Conservation (phyloP, 2,888 invertebrate genomes). For the Parnassius apollo region DNA sequence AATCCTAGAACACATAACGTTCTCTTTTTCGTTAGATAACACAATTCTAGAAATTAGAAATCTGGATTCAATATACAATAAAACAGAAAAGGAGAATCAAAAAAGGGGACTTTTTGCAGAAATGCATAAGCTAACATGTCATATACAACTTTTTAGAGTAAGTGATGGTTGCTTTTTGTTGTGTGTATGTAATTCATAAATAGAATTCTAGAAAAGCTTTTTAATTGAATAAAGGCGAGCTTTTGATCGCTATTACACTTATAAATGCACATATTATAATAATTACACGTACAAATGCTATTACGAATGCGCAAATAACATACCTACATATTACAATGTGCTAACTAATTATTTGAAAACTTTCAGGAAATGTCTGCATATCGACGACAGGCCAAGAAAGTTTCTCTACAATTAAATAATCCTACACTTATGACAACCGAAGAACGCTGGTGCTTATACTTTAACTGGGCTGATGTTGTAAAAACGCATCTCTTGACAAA, state of each 20-base stretch:
- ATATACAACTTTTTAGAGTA: slow-evolving; percentile 48
- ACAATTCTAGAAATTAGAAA: slow-evolving; percentile 14
- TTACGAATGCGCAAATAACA: too few species aligned
- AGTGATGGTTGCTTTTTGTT: slow-evolving; percentile 2
- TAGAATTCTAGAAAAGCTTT: too few species aligned
- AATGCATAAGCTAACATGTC: slow-evolving; percentile 29
- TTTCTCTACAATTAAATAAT: slow-evolving; percentile 33
- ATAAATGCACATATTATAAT: too few species aligned
- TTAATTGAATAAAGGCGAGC: too few species aligned
- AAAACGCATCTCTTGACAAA: slow-evolving; percentile 35
- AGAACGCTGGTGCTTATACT: slow-evolving; percentile 62
- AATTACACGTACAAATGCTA: neutral
- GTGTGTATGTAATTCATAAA: too few species aligned
- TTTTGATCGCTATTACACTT: too few species aligned
- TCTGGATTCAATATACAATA: slow-evolving; percentile 7
- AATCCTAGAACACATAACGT: neutral
- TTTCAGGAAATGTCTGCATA: slow-evolving; percentile 44
- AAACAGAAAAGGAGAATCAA: slow-evolving; percentile 32
- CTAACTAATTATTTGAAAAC: too few species aligned
- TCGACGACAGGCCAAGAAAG: slow-evolving; percentile 29
- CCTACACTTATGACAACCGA: slow-evolving; percentile 33
- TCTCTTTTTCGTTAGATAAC: slow-evolving; percentile 24
- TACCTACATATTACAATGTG: too few species aligned
- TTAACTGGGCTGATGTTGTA: slow-evolving; percentile 46
- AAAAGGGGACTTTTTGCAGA: slow-evolving; percentile 30